phyloP scores from a whole-genome alignment of 2,113 vertebrate species.

The Nothobranchius kuhntae region DNA sequence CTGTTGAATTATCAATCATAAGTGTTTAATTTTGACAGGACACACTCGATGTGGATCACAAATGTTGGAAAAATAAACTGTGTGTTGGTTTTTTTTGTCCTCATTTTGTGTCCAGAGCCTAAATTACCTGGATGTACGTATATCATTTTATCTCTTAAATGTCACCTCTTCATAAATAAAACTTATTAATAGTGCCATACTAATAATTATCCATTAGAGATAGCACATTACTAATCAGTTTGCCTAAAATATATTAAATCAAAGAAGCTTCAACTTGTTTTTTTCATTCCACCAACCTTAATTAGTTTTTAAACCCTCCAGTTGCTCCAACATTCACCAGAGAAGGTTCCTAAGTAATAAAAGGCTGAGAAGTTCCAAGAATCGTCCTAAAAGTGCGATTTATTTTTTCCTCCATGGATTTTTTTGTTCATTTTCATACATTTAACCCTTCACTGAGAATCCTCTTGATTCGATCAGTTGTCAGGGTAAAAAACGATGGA shows the following conservation, averaged over 20 bases:
- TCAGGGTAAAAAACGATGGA: not conserved
- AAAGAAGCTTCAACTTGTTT: not conserved
- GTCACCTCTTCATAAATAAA: constrained; percentile 25
- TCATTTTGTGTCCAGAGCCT: constrained; percentile 62
- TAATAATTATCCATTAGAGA: constrained; percentile 41
- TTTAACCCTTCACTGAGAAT: not conserved
- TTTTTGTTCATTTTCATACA: not conserved
- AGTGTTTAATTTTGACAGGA: not conserved
- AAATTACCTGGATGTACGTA: constrained; percentile 68
- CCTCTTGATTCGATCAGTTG: not conserved
- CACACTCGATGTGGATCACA: not conserved
- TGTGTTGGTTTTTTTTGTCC: constrained; percentile 18
- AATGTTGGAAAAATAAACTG: constrained; percentile 19
- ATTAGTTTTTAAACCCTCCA: no score
- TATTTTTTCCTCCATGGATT: no score
- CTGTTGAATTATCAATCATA: not conserved
- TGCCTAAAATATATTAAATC: constrained; percentile 10
- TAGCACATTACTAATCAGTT: constrained; percentile 23
- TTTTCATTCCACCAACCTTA: not conserved
- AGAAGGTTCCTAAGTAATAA: no score
- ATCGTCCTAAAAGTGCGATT: no score
- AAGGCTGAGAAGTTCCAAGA: no score
- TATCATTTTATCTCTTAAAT: constrained; percentile 25
- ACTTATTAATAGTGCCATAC: constrained; percentile 16
- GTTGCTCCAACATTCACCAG: not conserved